phyloP scores from a whole-genome alignment of 2,797 vertebrate genomes.

The Thripadectes ignobilis region DNA sequence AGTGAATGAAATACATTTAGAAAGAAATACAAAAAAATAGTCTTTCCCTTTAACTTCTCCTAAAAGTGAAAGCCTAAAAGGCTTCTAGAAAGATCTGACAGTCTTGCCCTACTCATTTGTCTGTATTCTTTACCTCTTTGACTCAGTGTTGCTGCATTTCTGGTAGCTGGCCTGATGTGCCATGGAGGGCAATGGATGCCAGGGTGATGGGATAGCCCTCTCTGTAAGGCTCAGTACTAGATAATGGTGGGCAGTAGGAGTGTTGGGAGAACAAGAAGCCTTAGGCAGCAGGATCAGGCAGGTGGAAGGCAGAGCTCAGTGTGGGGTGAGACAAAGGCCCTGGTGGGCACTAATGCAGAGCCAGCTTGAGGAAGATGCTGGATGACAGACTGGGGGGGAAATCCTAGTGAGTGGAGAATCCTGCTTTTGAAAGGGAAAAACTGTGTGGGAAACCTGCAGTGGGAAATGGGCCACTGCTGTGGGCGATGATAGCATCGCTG shows the following conservation, averaged over 20 bases:
- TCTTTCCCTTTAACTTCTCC: not conserved
- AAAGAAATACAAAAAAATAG: not conserved
- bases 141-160: not conserved
- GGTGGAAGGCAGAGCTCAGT: not conserved
- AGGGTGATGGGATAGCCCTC: not conserved
- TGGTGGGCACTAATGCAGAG: not conserved
- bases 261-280: not conserved
- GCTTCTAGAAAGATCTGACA: constrained; percentile 32
- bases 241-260: not conserved
- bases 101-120: constrained; percentile 2
- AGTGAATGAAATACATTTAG: constrained; percentile 1
- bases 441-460: not conserved
- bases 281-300: not conserved
- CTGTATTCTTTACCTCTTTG: not conserved
- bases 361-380: not conserved
- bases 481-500: not conserved
- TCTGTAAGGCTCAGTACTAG: not conserved
- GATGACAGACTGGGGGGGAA: not conserved
- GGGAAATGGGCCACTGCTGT: accelerated
- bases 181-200: not conserved
- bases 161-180: not conserved
- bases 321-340: accelerated
- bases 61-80: constrained; percentile 6
- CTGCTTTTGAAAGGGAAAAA: not conserved
- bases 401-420: not conserved